phyloP scores from a whole-genome alignment of 2,888 invertebrate genomes.

The Tyria jacobaeae region DNA sequence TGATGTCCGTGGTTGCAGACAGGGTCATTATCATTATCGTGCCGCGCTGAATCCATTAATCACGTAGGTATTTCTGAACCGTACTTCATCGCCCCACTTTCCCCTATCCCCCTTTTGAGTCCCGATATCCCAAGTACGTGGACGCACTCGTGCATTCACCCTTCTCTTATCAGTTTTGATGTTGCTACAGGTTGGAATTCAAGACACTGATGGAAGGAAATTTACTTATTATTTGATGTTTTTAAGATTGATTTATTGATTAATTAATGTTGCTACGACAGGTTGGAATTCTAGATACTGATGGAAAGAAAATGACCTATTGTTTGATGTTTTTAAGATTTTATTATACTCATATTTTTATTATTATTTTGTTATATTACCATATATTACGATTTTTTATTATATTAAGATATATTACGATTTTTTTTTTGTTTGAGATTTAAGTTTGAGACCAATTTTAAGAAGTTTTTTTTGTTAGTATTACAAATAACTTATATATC shows the following conservation, averaged over 20 bases:
- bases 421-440: not conserved
- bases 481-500: too few species aligned
- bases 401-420: not conserved
- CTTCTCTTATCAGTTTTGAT: conserved; percentile 83
- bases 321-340: too few species aligned
- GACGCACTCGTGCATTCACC: conserved; percentile 84
- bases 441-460: not conserved
- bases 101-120: conserved; percentile 42
- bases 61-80: conserved; percentile 81
- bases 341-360: too few species aligned
- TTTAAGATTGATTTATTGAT: too few species aligned
- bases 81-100: conserved; percentile 58
- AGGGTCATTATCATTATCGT: conserved; percentile 84
- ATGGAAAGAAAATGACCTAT: too few species aligned
- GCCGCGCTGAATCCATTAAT: conserved; percentile 81
- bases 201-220: conserved; percentile 54
- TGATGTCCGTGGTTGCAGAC: conserved; percentile 74
- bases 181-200: conserved; percentile 72
- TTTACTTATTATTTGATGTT: conserved; percentile 58
- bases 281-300: too few species aligned
- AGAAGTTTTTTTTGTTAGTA: too few species aligned
- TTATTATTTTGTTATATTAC: too few species aligned
- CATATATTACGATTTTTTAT: too few species aligned
- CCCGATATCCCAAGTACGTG: conserved; percentile 73
- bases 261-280: too few species aligned